These are phyloP conservation scores for Lasioglossum albipes DNA, from an alignment of 1,140 invertebrate genomes.

Conservation along the genomic window DNA sequence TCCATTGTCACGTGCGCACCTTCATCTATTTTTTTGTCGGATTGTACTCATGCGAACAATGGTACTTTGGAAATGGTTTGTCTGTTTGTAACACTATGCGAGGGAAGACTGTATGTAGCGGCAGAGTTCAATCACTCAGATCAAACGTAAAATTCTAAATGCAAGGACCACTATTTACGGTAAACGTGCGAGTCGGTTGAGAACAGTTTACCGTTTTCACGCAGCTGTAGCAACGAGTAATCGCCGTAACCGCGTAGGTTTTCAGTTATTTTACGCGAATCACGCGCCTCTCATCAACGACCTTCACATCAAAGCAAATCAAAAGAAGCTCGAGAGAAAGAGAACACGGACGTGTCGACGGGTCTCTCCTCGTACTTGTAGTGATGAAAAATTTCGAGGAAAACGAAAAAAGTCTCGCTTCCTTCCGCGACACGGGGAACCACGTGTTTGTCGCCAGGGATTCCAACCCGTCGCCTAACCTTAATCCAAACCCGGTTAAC, in stretches of 20 bases:
- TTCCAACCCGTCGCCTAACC: no score
- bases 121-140: not conserved
- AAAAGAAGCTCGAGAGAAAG: slow-evolving; percentile 56
- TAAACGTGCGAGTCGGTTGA: not conserved
- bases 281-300: slow-evolving; percentile 47
- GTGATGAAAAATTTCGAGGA: slow-evolving; percentile 30
- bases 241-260: not conserved
- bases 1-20: no score
- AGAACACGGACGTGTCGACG: slow-evolving; percentile 21
- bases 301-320: slow-evolving; percentile 60
- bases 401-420: slow-evolving; percentile 9
- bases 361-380: slow-evolving; percentile 34
- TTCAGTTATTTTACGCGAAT: not conserved
- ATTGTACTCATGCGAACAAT: no score
- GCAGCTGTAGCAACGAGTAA: slow-evolving; percentile 23
- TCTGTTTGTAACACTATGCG: no score
- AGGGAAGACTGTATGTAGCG: no score
- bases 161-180: slow-evolving; percentile 27
- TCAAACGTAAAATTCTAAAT: slow-evolving; percentile 14
- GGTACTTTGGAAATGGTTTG: no score
- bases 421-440: not conserved
- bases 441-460: no score
- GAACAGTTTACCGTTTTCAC: not conserved
- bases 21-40: no score
- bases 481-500: no score